A percentile compares a stretch with the other conserved stretches of the same genome.
These are phyloP conservation scores for Melanotaenia parkinsoni DNA, from an alignment of 2,797 vertebrate species.

Conservation along the genomic window DNA sequence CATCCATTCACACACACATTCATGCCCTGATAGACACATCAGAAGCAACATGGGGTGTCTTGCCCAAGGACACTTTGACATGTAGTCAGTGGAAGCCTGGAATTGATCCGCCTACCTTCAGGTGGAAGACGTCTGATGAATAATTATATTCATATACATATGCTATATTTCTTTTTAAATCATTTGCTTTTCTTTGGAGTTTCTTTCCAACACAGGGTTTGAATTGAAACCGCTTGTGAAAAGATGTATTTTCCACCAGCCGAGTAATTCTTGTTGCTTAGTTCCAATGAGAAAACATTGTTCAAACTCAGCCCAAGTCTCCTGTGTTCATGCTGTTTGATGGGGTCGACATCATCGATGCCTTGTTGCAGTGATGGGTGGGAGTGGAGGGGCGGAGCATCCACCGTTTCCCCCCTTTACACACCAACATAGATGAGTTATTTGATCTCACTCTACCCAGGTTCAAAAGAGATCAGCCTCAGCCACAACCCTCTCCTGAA, in stretches of 20 bases:
- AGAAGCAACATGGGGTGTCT: no score
- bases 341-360: constrained; percentile 25
- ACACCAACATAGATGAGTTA: constrained; percentile 38
- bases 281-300: neutral
- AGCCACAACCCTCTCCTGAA: constrained; percentile 27
- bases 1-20: no score
- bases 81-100: no score
- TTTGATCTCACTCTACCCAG: constrained; percentile 67
- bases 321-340: constrained; percentile 42
- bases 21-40: no score
- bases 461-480: constrained; percentile 57
- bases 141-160: neutral
- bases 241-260: neutral
- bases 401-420: constrained; percentile 1
- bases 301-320: constrained; percentile 22
- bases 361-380: constrained; percentile 53
- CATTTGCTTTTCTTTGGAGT: neutral
- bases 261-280: constrained; percentile 10
- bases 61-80: no score
- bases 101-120: no score
- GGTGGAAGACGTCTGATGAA: neutral
- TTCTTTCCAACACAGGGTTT: neutral
- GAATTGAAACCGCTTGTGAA: neutral
- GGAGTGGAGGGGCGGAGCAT: constrained; percentile 48
- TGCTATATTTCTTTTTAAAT: neutral